phyloP scores from a whole-genome alignment of 2,113 vertebrate species.

The Butorides virescens region DNA sequence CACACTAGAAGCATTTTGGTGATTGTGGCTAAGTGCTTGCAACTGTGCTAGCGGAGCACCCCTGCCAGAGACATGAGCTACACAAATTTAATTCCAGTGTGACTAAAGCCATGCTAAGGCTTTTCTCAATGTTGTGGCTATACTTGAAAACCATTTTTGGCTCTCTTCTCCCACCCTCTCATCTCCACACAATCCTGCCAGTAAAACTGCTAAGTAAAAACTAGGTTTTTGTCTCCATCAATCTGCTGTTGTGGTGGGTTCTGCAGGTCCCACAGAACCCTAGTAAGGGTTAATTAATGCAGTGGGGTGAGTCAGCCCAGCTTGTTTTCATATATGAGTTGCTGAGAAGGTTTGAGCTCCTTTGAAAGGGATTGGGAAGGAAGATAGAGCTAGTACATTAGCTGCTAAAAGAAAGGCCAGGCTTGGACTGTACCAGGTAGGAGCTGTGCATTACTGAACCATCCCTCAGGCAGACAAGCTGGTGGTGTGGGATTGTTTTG shows the following conservation, averaged over 20 bases:
- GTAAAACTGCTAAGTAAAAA: background rate
- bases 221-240: background rate
- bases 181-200: background rate
- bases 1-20: background rate
- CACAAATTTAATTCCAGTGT: background rate
- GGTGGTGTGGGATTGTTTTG: background rate
- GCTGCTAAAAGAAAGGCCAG: background rate
- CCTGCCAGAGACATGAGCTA: background rate
- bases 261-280: background rate
- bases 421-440: background rate
- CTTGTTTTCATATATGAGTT: background rate
- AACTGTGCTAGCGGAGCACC: background rate
- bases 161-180: background rate
- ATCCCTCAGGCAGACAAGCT: accelerated
- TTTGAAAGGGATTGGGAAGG: background rate
- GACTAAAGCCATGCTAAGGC: background rate
- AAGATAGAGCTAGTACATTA: accelerated
- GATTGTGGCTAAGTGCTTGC: background rate
- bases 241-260: background rate
- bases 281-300: background rate
- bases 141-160: background rate
- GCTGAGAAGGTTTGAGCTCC: background rate
- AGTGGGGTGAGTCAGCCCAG: background rate
- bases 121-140: background rate
- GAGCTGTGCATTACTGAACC: background rate